Evolutionary conservation across 2,113 vertebrate species (phyloP), one percentile per base, ranked within the genome.

Genomic region (Myrmophylax atrothorax): DNA sequence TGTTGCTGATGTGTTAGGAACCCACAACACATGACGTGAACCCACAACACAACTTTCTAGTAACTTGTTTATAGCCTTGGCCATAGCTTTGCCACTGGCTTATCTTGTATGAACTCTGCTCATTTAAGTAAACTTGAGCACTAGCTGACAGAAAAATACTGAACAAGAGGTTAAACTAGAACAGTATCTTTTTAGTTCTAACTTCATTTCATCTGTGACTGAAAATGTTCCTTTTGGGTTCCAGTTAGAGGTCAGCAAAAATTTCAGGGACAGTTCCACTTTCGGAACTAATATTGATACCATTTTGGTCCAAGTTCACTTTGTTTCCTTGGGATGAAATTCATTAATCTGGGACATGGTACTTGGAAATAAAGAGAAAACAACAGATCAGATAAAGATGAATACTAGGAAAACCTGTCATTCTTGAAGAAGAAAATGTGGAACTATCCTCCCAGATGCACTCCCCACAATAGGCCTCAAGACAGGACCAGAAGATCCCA

Each of bases 41-140:
- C 18, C 9, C 49, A 24, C 44, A 87, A 22, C 8, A 28, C 0
- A 0, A 58, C 33, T 81, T 85, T 18, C 3, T 35, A 58, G 5
- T n/a, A 49, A n/a, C 8, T 37, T 19, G 2, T 28, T 53, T 64
- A 38, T 38, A 64, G 25, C 16, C 17, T 62, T 40, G 22, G 29
- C 14, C 3, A 1, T 47, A 66, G 19, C 7, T 78, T 90, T 90
- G 31, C 37, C 31, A 38, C 35, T 67, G 52, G 23, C 26, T 59
- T 44, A 28, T 62, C 18, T 40, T n/a, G 3, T 28, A 13, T 55
- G 25, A 75, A 74, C 37, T 55, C 12, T 63, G 3, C 64, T 78
- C 25, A 49, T 68, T 58, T 67, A 31, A 49, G 13, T 31, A 82
- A 74, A 12, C 56, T 78, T 75, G 28, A 85, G 42, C 29, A 52